phyloP scores from a whole-genome alignment of 2,797 vertebrate genomes.

The Capromys pilorides region DNA sequence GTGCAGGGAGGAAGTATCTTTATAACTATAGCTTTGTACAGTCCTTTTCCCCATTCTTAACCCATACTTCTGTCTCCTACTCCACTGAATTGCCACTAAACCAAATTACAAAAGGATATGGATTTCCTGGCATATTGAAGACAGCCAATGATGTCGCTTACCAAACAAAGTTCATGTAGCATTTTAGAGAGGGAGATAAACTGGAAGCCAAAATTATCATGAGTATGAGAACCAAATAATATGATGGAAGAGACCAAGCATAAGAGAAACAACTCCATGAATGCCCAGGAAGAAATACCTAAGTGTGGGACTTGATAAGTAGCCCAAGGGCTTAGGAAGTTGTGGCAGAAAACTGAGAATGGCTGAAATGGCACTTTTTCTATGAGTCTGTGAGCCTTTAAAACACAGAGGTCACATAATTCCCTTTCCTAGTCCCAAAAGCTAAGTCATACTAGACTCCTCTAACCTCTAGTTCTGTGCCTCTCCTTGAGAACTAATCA shows the following conservation, averaged over 20 bases:
- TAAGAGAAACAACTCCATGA: background rate
- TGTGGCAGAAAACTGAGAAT: background rate
- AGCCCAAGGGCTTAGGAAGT: background rate
- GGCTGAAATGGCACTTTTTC: background rate
- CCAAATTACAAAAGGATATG: background rate
- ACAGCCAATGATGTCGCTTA: background rate
- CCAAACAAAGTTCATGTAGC: background rate
- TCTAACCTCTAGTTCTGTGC: background rate
- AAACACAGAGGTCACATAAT: background rate
- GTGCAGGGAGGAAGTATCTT: background rate
- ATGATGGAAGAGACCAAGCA: background rate
- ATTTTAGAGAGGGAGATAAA: background rate
- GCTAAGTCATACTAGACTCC: background rate
- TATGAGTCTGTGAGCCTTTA: background rate
- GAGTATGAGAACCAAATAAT: background rate
- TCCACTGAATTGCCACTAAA: background rate
- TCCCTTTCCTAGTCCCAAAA: background rate
- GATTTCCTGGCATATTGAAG: too few relatives aligned
- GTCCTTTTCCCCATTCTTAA: background rate
- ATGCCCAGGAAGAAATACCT: background rate
- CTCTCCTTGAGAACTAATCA: background rate
- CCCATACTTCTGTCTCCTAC: background rate
- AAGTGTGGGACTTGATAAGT: background rate
- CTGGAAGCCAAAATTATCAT: background rate
- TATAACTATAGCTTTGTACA: background rate